A percentile compares a stretch with the other conserved stretches of the same genome.
Conservation (phyloP, 2,797 vertebrate species). For the Hypotaenidia okinawae region DNA sequence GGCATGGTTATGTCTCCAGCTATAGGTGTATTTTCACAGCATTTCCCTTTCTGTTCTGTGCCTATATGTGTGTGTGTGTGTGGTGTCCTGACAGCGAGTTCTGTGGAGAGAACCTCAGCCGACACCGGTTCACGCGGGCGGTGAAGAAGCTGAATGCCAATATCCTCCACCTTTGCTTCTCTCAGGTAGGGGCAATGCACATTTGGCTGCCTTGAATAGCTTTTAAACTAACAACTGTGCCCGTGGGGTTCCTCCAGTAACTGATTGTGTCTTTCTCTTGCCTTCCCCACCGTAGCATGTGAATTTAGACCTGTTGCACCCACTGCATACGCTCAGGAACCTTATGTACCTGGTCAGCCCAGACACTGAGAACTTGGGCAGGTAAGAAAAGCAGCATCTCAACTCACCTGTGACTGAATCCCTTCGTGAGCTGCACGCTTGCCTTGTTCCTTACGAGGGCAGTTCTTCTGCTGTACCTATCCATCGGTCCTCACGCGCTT, state of each 20-base stretch:
- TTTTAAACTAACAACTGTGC: neutral
- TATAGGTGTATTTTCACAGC: neutral
- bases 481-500: neutral
- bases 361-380: slow-evolving; percentile 90
- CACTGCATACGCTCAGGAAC: slow-evolving; percentile 96
- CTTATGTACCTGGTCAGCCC: slow-evolving; percentile 95
- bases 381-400: slow-evolving; percentile 79
- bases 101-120: slow-evolving; percentile 94
- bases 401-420: neutral
- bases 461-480: neutral
- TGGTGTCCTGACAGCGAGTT: slow-evolving; percentile 86
- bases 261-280: slow-evolving; percentile 17
- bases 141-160: slow-evolving; percentile 96
- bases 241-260: neutral
- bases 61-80: neutral
- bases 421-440: neutral
- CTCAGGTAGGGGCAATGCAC: slow-evolving; percentile 86
- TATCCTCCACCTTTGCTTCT: slow-evolving; percentile 95
- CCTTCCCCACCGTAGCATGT: slow-evolving; percentile 82
- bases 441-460: neutral
- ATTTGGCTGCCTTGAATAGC: neutral
- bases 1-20: neutral
- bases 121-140: slow-evolving; percentile 91
- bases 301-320: slow-evolving; percentile 93
- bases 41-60: neutral